Evolutionary conservation across 2,797 vertebrate species (phyloP).

Genomic region (Austrolebias charrua): DNA sequence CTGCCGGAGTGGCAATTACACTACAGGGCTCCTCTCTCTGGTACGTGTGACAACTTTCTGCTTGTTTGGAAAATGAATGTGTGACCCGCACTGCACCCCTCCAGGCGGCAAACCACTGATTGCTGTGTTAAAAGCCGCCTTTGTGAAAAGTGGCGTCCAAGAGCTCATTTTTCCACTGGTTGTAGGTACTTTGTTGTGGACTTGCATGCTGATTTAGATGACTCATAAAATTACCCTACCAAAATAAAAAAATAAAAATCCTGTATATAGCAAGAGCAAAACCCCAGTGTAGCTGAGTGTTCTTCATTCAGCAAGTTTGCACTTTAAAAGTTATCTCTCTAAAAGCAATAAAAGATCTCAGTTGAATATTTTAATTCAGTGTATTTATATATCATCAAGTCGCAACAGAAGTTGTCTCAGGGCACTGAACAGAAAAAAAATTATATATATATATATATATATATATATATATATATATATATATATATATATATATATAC

Average conservation of each 20-base stretch:
- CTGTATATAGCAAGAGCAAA: conserved; percentile 26
- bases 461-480: too few species aligned
- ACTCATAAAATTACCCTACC: conserved; percentile 49
- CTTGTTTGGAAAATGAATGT: conserved; percentile 69
- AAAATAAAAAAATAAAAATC: too few species aligned
- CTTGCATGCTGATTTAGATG: conserved; percentile 51
- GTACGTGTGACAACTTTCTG: conserved; percentile 60
- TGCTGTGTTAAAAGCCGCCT: conserved; percentile 64
- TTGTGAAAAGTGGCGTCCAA: conserved; percentile 66
- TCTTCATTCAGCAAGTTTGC: conserved; percentile 43
- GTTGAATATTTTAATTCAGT: too few species aligned
- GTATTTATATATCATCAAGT: too few species aligned
- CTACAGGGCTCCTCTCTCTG: conserved; percentile 52
- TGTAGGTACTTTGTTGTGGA: conserved; percentile 53
- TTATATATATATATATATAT: too few species aligned
- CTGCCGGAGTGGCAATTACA: conserved; percentile 73
- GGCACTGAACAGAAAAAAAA: too few species aligned
- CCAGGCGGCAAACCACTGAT: conserved; percentile 59
- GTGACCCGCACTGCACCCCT: conserved; percentile 48
- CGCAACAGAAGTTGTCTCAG: too few species aligned
- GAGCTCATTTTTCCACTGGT: conserved; percentile 48
- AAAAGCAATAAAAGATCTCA: conserved; percentile 25
- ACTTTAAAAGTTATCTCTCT: conserved; percentile 41
- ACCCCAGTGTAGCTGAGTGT: conserved; percentile 43
- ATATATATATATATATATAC: too few species aligned